Base-by-base conservation (phyloP, 1,140 invertebrate genomes). In the Ips typographus region DNA sequence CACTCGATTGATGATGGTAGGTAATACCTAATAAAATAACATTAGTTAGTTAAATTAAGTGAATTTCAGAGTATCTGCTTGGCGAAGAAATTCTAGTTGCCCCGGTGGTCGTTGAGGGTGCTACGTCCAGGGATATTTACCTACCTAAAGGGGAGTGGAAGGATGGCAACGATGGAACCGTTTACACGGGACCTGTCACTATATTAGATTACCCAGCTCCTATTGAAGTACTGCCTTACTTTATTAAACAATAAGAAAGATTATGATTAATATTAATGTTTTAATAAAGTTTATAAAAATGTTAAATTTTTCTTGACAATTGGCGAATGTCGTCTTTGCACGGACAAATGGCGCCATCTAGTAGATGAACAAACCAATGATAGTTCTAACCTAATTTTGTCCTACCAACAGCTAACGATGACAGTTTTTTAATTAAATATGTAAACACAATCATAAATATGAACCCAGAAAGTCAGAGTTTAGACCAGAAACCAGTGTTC, bases 41-140 rank as follows among this genome's bases (percentile, higher is more conserved):
- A 49, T 56, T 42, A 1, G 5, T 42, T 51, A 40, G 37, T 43
- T 43, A 0, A 63, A 53, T 3, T 1, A 42, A 7, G 0, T 55
- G 7, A 3, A 41, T 70, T 55, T 40, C 43, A 94, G 92, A 95
- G 80, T 96, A 89, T 78, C 80, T 96, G 2, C 81, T 96, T 2
- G 94, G 94, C 2, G 89, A 94, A 74, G 83, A 88, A 43, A 86
- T 94, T n/a, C 79, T 96, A n/a, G 90, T 94, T 0, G 94, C 94
- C 0, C 94, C 94, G 2, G 86, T 96, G 0, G 74, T 95, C 5
- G 81, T 85, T 7, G 82, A 92, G 80, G 88, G 87, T 0, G 87
- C 86, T 1, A 79, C 76, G 1, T 77, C 78, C 6, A 83, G 93
- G 5, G 86, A 94, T 74, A 86, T 96, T 51, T 95, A 93, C 79